Conservation (phyloP, 2,888 invertebrate genomes). For the Lutraria lutraria region DNA sequence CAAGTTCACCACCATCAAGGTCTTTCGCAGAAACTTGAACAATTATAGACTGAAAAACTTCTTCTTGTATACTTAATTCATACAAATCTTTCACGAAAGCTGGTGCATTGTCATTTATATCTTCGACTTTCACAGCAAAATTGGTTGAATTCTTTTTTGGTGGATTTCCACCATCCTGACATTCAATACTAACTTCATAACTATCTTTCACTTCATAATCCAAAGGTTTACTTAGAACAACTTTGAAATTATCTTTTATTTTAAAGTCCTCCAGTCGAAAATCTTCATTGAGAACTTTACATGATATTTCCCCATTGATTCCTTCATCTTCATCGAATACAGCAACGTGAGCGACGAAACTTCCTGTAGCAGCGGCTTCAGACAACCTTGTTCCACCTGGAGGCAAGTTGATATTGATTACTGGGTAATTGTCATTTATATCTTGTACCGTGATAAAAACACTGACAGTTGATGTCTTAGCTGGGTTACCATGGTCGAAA, state of each 20-base stretch:
- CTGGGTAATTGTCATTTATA: constrained; percentile 95
- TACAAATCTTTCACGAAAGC: constrained; percentile 77
- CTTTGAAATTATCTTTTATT: constrained; percentile 73
- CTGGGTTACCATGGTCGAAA: constrained; percentile 76
- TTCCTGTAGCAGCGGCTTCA: constrained; percentile 93
- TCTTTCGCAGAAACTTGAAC: constrained; percentile 91
- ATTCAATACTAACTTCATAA: constrained; percentile 80
- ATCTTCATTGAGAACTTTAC: constrained; percentile 74
- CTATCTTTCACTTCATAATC: constrained; percentile 79
- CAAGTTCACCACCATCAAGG: constrained; percentile 80
- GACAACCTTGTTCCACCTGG: constrained; percentile 90
- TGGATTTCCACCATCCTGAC: constrained; percentile 82
- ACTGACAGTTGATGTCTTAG: constrained; percentile 87
- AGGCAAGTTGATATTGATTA: constrained; percentile 93
- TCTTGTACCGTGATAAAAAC: constrained; percentile 89
- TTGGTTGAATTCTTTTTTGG: constrained; percentile 76
- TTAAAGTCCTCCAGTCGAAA: constrained; percentile 73
- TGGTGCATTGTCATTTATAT: constrained; percentile 84
- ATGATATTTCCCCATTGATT: constrained; percentile 78
- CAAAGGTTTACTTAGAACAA: constrained; percentile 74
- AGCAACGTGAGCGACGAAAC: constrained; percentile 97
- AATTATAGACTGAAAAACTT: constrained; percentile 75
- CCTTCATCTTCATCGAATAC: constrained; percentile 88
- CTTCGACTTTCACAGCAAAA: constrained; percentile 80
- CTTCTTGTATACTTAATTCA: constrained; percentile 79